phyloP scores from a whole-genome alignment of 2,113 vertebrate genomes.

The Panthera uncia region DNA sequence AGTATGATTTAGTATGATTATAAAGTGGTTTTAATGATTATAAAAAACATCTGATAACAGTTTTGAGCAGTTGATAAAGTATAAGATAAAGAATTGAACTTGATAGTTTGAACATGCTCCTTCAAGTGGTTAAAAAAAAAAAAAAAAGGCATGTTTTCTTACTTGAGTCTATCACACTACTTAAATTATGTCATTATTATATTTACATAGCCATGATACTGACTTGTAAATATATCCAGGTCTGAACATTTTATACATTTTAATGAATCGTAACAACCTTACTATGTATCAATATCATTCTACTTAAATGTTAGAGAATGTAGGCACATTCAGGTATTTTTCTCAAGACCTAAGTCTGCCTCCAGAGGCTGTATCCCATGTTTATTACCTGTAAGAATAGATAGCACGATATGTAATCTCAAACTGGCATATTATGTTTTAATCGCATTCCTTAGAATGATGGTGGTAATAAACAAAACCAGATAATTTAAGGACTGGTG shows the following conservation, averaged over 20 bases:
- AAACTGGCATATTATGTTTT: background rate
- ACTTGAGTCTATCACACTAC: background rate
- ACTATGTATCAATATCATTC: background rate
- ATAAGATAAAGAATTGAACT: background rate
- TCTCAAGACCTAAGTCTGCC: background rate
- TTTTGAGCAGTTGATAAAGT: background rate
- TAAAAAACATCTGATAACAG: background rate
- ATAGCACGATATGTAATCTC: background rate
- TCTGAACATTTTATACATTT: background rate
- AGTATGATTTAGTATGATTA: too few species aligned
- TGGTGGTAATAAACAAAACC: background rate
- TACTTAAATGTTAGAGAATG: background rate
- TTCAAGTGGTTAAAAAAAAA: background rate
- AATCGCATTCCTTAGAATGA: slow-evolving; percentile 12
- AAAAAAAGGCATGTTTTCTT: background rate
- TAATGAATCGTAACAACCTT: background rate
- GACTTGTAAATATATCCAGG: background rate
- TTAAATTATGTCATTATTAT: background rate
- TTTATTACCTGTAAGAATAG: background rate
- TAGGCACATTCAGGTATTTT: background rate
- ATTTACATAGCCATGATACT: background rate
- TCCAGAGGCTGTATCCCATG: background rate
- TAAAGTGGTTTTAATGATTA: too few species aligned
- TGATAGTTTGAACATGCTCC: background rate
- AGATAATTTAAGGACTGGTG: background rate